Evolutionary conservation across 2,797 vertebrate species (phyloP).

Genomic region (Eremophila alpestris): DNA sequence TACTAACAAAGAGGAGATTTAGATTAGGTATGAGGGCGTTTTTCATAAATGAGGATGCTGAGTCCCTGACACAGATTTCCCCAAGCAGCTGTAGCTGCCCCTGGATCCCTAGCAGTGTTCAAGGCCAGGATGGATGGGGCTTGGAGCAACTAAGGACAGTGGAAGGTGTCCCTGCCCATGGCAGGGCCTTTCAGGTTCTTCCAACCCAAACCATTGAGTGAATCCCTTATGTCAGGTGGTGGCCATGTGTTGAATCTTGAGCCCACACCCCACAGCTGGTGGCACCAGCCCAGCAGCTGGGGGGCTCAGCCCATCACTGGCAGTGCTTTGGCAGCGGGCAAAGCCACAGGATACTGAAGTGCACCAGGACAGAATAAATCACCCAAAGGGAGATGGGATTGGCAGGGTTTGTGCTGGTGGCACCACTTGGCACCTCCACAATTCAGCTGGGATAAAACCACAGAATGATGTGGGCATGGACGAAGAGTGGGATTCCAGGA

Average conservation of each 20-base stretch:
- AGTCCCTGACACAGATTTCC: rapidly evolving
- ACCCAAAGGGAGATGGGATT: not conserved
- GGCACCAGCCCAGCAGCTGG: not conserved
- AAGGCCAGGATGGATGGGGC: rapidly evolving
- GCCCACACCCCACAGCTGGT: rapidly evolving
- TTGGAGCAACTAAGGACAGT: not conserved
- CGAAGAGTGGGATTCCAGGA: not conserved
- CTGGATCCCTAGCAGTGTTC: rapidly evolving
- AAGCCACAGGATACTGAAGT: not conserved
- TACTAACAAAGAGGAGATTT: not conserved
- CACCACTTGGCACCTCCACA: not conserved
- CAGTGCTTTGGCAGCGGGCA: not conserved
- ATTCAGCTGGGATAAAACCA: not conserved
- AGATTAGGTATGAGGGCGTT: not conserved
- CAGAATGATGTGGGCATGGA: not conserved
- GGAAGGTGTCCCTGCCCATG: not conserved
- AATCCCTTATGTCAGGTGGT: not conserved
- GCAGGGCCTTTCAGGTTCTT: not conserved
- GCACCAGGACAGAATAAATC: rapidly evolving
- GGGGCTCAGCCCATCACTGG: not conserved
- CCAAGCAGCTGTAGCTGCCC: not conserved
- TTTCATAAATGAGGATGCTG: rapidly evolving
- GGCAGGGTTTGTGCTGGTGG: not conserved
- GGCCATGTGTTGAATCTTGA: rapidly evolving
- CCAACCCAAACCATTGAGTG: not conserved